phyloP scores from a whole-genome alignment of 2,888 invertebrate species.

The Leucophenga maculata region DNA sequence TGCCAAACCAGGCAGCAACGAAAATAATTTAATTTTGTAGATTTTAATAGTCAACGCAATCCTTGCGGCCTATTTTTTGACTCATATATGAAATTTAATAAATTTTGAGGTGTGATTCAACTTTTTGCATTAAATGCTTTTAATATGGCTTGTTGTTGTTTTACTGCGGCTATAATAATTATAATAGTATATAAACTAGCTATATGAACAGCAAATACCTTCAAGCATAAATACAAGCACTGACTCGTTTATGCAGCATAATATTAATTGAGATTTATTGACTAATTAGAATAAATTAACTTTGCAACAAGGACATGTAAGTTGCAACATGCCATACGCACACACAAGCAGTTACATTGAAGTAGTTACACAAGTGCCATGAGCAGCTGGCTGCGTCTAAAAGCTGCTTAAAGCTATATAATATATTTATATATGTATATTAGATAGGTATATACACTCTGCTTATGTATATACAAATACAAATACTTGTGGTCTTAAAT shows the following conservation, averaged over 20 bases:
- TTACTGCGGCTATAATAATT: background rate
- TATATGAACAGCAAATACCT: background rate
- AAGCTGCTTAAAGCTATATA: no score
- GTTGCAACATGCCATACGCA: conserved; percentile 5
- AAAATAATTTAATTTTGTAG: background rate
- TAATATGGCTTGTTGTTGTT: conserved; percentile 39
- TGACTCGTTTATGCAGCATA: conserved; percentile 15
- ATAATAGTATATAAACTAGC: background rate
- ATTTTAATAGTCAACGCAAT: conserved; percentile 17
- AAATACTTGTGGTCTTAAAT: no score
- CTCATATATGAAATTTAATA: conserved; percentile 40
- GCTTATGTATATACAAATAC: no score
- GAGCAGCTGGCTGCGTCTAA: no score
- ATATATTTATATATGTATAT: no score
- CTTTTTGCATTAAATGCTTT: conserved; percentile 54
- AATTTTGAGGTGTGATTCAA: conserved; percentile 54
- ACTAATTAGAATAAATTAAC: conserved; percentile 71
- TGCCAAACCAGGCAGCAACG: background rate
- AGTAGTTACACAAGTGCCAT: no score
- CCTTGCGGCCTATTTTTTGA: conserved; percentile 24
- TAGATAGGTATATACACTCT: no score
- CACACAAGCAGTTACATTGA: conserved; percentile 4
- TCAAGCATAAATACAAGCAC: conserved; percentile 26
- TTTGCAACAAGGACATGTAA: conserved; percentile 55
- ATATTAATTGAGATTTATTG: conserved; percentile 55